A percentile compares a stretch with the other conserved stretches of the same genome.
phyloP scores from a whole-genome alignment of 2,888 invertebrate species.

The Drosophila siamana region DNA sequence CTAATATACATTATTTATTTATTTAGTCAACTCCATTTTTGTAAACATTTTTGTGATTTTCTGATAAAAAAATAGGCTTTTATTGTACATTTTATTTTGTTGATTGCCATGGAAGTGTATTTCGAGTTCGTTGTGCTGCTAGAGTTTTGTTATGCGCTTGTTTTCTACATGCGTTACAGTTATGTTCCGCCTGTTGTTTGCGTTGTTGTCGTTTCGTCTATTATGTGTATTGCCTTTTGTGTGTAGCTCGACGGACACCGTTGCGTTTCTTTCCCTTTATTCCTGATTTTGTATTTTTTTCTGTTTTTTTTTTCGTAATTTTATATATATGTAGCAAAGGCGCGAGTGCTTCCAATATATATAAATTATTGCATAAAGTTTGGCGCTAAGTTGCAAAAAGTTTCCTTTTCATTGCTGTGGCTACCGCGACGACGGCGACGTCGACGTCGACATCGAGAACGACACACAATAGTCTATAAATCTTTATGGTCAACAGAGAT shows the following conservation, averaged over 20 bases:
- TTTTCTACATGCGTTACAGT: constrained; percentile 47
- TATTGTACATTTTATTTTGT: too few species aligned
- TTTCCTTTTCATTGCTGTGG: constrained; percentile 80
- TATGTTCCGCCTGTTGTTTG: constrained; percentile 15
- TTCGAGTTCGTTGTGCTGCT: constrained; percentile 10
- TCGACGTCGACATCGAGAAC: constrained; percentile 39
- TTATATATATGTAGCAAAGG: constrained; percentile 28
- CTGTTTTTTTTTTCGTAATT: constrained; percentile 53
- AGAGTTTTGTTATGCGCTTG: neutral
- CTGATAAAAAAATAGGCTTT: too few species aligned
- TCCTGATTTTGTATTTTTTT: constrained; percentile 3
- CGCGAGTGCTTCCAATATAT: constrained; percentile 70
- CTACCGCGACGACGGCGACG: constrained; percentile 56
- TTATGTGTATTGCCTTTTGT: constrained; percentile 74
- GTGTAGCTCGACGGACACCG: constrained; percentile 63
- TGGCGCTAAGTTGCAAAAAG: constrained; percentile 83
- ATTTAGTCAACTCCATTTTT: too few species aligned
- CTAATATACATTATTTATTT: too few species aligned
- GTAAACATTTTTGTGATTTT: too few species aligned
- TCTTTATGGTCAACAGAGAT: constrained; percentile 82
- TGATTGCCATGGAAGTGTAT: too few species aligned
- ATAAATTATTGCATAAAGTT: constrained; percentile 83
- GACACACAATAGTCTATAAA: constrained; percentile 82
- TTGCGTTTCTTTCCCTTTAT: constrained; percentile 45
- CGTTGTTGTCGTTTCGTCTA: constrained; percentile 45